Percentiles rank a stretch among this genome's conserved stretches.
These are phyloP conservation scores for Ischnus inquisitorius DNA, from an alignment of 2,888 invertebrate species.

Conservation along the genomic window DNA sequence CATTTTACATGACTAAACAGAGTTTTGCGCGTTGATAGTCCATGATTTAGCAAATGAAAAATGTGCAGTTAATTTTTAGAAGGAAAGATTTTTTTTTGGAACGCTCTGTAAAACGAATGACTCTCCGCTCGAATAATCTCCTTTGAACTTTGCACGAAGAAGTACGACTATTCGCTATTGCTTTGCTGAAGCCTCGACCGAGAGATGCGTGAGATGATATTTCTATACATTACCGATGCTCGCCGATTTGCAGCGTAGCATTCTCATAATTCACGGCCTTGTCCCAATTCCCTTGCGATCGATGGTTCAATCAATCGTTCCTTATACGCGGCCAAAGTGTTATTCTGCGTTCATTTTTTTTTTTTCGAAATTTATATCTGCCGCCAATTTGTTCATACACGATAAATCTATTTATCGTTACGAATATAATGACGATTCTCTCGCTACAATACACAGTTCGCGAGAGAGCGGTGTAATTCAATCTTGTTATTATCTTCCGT, in stretches of 20 bases:
- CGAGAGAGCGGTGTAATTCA: constrained; percentile 39
- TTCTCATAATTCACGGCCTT: constrained; percentile 60
- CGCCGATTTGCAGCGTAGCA: constrained; percentile 32
- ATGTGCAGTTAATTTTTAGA: too few relatives aligned
- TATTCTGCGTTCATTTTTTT: constrained; percentile 2
- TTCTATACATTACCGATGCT: constrained; percentile 7
- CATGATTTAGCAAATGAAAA: too few relatives aligned
- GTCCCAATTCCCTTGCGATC: constrained; percentile 49
- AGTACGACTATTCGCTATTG: constrained; percentile 13
- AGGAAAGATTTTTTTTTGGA: background rate
- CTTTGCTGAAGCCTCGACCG: constrained; percentile 1
- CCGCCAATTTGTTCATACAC: background rate
- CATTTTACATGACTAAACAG: too few relatives aligned
- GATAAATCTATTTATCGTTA: constrained; percentile 38
- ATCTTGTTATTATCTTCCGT: constrained; percentile 54
- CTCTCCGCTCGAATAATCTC: background rate
- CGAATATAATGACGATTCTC: constrained; percentile 35
- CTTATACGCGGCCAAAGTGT: background rate
- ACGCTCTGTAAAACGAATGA: constrained; percentile 1
- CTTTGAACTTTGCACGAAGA: constrained; percentile 8
- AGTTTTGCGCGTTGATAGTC: too few relatives aligned
- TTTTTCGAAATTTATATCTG: constrained; percentile 22
- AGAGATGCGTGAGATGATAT: constrained; percentile 29
- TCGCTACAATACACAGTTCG: background rate
- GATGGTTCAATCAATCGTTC: constrained; percentile 1